Base-by-base conservation (phyloP, 2,113 vertebrate genomes). In the Sorex araneus region DNA sequence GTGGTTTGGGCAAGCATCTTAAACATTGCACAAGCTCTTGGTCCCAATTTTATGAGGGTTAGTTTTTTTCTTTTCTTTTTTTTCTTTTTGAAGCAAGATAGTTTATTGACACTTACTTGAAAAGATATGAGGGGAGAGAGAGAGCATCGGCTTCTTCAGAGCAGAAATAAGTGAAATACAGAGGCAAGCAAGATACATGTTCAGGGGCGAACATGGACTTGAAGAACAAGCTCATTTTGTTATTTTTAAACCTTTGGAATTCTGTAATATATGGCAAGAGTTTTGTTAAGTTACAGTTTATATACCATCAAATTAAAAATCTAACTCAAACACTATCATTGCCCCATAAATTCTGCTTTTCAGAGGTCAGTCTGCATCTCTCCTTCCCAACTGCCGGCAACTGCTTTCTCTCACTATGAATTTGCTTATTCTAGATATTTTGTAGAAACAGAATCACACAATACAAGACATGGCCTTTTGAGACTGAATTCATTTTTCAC, bases 161-260 rank as follows among this genome's bases (percentile, higher is more conserved):
- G n/a, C n/a, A n/a, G n/a, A n/a, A n/a, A n/a, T n/a, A n/a, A n/a
- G n/a, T n/a, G n/a, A n/a, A n/a, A n/a, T n/a, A n/a, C n/a, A n/a
- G n/a, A n/a, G n/a, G n/a, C n/a, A n/a, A n/a, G n/a, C n/a, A n/a
- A n/a, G n/a, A n/a, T n/a, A n/a, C n/a, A n/a, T n/a, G n/a, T n/a
- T n/a, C n/a, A n/a, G n/a, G n/a, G n/a, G n/a, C n/a, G n/a, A n/a
- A n/a, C n/a, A n/a, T n/a, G n/a, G 50, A 10, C 50, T 54, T 54
- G 50, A 54, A 54, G 50, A 54, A 16, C 50, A 54, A 54, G 50
- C 50, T 54, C 13, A 54, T 54, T 54, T 74, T 87, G 12, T 69
- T 69, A 36, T 90, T 94, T 87, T 73, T 34, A 81, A 88, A 70
- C 82, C n/a, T 92, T 92, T 88, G 47, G 81, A 90, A 83, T 54